Evolutionary conservation across 2,113 vertebrate genomes (phyloP).

Genomic region (Barbus barbus): DNA sequence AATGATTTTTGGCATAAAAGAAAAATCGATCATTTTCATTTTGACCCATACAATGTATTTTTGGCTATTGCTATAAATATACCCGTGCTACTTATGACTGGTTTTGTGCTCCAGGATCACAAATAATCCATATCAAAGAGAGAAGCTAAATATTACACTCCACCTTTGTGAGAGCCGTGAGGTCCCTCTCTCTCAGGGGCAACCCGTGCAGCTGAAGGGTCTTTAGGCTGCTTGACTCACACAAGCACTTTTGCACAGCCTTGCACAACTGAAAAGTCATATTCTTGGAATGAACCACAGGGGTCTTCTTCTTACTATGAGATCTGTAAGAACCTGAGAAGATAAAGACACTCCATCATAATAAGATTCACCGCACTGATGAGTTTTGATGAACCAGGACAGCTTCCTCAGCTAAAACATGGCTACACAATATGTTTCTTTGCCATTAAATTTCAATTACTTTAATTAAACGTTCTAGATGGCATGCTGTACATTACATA

Average conservation of each 20-base stretch:
- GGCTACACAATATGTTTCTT: not conserved
- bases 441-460: not conserved
- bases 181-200: constrained; percentile 85
- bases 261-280: constrained; percentile 87
- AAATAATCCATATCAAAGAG: constrained; percentile 32
- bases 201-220: constrained; percentile 88
- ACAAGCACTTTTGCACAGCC: constrained; percentile 84
- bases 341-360: not conserved
- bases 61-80: no score
- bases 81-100: no score
- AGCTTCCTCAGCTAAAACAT: not conserved
- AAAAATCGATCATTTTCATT: no score
- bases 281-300: constrained; percentile 84
- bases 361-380: not conserved
- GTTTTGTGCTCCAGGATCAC: no score
- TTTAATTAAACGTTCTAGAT: not conserved
- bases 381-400: not conserved
- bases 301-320: constrained; percentile 78
- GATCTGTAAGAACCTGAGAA: constrained; percentile 33
- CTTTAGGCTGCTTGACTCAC: constrained; percentile 79
- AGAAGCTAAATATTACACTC: not conserved
- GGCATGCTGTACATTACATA: not conserved
- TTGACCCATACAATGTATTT: no score
- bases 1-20: no score
- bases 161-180: constrained; percentile 86